Conservation (phyloP, 2,888 invertebrate species). For the Eudasyphora cyanicolor region DNA sequence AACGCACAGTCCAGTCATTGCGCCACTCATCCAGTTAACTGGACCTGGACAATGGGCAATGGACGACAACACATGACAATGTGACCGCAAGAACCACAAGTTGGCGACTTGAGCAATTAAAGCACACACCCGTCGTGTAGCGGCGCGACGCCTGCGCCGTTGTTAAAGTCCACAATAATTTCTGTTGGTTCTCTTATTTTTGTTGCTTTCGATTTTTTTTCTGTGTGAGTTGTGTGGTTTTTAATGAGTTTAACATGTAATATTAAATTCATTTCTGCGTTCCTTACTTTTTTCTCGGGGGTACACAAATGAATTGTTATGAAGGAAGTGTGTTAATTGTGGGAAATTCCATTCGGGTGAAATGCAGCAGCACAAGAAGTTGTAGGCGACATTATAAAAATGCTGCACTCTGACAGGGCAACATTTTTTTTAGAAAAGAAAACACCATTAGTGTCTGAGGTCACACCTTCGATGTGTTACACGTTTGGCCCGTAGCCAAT, state of each 20-base stretch:
- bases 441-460: too few relatives aligned
- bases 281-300: slow-evolving; percentile 26
- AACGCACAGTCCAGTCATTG: neutral
- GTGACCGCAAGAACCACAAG: slow-evolving; percentile 72
- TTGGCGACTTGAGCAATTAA: slow-evolving; percentile 65
- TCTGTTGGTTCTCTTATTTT: slow-evolving; percentile 41
- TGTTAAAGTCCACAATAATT: slow-evolving; percentile 38
- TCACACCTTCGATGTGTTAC: too few relatives aligned
- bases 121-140: slow-evolving; percentile 64
- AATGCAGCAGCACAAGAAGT: neutral
- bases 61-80: slow-evolving; percentile 64
- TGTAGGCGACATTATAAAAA: too few relatives aligned
- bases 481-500: too few relatives aligned
- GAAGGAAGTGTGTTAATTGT: neutral
- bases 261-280: slow-evolving; percentile 65
- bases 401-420: neutral
- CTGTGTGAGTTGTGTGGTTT: slow-evolving; percentile 63
- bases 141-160: slow-evolving; percentile 60
- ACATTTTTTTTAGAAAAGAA: too few relatives aligned
- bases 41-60: slow-evolving; percentile 74
- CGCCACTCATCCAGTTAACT: slow-evolving; percentile 66
- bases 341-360: too few relatives aligned
- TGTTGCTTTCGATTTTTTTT: slow-evolving; percentile 47
- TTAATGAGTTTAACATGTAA: slow-evolving; percentile 71
- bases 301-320: neutral